Conservation (phyloP, 2,797 vertebrate species). For the Hyperoplus lanceolatus region DNA sequence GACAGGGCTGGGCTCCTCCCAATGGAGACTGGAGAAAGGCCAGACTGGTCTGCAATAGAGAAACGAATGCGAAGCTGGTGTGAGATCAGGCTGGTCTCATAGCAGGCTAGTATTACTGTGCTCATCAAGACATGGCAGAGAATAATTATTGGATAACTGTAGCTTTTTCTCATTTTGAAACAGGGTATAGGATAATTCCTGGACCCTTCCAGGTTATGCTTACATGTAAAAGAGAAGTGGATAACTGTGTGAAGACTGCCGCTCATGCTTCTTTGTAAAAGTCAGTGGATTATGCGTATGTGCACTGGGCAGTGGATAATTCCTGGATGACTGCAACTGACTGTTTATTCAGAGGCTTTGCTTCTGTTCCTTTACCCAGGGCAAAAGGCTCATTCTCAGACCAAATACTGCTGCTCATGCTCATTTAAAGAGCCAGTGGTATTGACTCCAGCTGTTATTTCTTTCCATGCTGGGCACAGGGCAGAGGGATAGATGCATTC, state of each 20-base stretch:
- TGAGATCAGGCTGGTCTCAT: no score
- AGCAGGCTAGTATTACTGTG: no score
- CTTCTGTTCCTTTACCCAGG: not conserved
- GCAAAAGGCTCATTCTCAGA: not conserved
- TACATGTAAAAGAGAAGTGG: no score
- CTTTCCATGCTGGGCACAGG: no score
- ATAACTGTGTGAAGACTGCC: conserved; percentile 12
- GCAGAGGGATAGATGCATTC: not conserved
- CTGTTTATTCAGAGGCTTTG: no score
- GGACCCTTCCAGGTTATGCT: not conserved
- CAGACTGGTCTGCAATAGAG: no score
- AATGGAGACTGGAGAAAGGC: no score
- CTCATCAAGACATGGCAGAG: not conserved
- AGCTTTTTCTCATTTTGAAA: not conserved
- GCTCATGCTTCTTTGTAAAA: no score
- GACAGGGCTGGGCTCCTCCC: no score
- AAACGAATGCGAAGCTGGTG: no score
- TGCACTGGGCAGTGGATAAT: not conserved
- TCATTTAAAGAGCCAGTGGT: not conserved
- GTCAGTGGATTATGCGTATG: no score
- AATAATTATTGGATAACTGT: not conserved
- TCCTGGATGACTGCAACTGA: not conserved
- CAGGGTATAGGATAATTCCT: not conserved
- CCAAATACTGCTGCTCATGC: not conserved
- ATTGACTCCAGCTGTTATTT: not conserved